Base-by-base conservation (phyloP, 2,113 vertebrate genomes). In the Odontophorus gujanensis region DNA sequence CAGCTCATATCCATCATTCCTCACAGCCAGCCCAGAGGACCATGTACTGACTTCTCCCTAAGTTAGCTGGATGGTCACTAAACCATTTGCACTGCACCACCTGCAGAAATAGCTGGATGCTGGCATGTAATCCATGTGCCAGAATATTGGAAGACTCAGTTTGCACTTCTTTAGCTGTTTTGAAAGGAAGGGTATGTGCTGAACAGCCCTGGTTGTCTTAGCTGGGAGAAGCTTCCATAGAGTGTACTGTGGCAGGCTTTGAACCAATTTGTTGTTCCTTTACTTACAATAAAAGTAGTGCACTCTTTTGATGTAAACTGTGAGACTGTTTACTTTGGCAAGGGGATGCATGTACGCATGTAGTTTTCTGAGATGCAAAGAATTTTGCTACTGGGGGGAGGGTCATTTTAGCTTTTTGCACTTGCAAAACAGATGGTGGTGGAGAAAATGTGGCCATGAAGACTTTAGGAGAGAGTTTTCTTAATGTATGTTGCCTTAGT, bases 311-410 rank as follows among this genome's bases (percentile, higher is more conserved):
- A 83, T 90, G 53, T 86, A 78, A 92, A 84, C 53, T 69, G 25
- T 61, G 38, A 68, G 43, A 80, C 87, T 91, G 57, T 93, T 96
- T 95, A 55, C 24, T 81, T 96, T 92, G 94, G 85, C 79, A 74
- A 20, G 13, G 32, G 28, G n/a, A 51, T 68, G 42, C 43, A 11
- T 81, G 40, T 50, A 45, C 65, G 42, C 43, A 11, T 81, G 45
- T 50, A 45, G 61, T 20, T 93, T 92, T 91, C 22, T 25, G 62
- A 82, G 58, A 90, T 62, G 83, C 53, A 58, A 79, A 45, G 69
- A 85, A 66, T 93, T 83, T 45, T 76, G 90, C 76, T 93, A 74
- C 61, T 0, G 0, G 50, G 55, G 55, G 25, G 26, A 16, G 51
- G 51, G 25, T 90, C 83, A 34, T 34, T 72, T 81, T 80, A 72